Conservation (phyloP, 2,797 vertebrate genomes). For the Hypotaenidia philippensis region DNA sequence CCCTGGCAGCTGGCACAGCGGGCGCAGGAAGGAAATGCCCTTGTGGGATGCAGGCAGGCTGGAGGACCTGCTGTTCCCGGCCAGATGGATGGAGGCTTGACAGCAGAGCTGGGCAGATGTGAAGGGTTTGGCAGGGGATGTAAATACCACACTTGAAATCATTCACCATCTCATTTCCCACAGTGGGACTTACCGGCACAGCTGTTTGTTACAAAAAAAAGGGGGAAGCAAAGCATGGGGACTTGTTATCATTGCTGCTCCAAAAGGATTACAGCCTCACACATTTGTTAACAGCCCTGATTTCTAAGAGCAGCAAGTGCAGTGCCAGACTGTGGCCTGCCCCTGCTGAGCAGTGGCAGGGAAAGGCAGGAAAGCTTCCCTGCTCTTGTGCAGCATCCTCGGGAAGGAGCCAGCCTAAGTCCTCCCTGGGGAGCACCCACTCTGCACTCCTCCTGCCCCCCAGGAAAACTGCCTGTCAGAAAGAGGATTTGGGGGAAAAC, state of each 20-base stretch:
- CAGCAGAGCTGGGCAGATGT: conserved; percentile 60
- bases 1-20: conserved; percentile 36
- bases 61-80: conserved; percentile 54
- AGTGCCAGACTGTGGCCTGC: conserved; percentile 57
- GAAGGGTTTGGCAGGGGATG: conserved; percentile 55
- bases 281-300: conserved; percentile 60
- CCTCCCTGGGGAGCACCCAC: neutral
- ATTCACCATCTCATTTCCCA: conserved; percentile 59
- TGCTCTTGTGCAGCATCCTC: conserved; percentile 28
- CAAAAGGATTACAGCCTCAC: conserved; percentile 46
- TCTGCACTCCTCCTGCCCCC: neutral
- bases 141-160: conserved; percentile 60
- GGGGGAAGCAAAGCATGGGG: neutral
- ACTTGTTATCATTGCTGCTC: conserved; percentile 48
- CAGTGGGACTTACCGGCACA: conserved; percentile 48
- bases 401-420: neutral
- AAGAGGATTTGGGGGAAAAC: neutral
- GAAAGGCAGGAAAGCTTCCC: conserved; percentile 24
- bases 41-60: conserved; percentile 30
- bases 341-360: conserved; percentile 46
- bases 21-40: conserved; percentile 66
- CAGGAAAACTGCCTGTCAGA: neutral
- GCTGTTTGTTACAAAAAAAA: neutral
- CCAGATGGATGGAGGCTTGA: conserved; percentile 64
- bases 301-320: conserved; percentile 54